Percentiles rank a stretch among this genome's conserved stretches.
Conservation (phyloP, 2,888 invertebrate genomes). For the Stomorhina lunata region DNA sequence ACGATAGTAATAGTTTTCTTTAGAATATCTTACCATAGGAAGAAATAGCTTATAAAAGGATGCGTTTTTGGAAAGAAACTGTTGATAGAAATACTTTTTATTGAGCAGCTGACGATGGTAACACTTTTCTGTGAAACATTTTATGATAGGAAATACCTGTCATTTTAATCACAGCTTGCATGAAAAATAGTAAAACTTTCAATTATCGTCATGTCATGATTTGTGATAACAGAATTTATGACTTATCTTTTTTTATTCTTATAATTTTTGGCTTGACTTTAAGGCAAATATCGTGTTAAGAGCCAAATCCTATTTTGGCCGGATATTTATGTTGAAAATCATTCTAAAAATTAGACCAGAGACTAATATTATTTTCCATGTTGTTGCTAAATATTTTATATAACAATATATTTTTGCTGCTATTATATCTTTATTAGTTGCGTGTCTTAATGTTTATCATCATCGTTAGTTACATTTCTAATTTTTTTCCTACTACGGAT, state of each 20-base stretch:
- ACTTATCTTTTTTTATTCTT: background rate
- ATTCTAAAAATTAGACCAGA: background rate
- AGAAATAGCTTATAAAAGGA: too few relatives aligned
- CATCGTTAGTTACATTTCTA: constrained; percentile 23
- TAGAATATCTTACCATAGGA: too few relatives aligned
- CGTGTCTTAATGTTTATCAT: constrained; percentile 45
- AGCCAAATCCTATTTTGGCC: background rate
- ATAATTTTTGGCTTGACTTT: background rate
- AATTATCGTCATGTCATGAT: too few relatives aligned
- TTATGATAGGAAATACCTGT: too few relatives aligned
- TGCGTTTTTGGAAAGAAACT: too few relatives aligned
- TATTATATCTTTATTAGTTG: constrained; percentile 17
- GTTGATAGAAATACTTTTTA: too few relatives aligned
- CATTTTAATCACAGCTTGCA: too few relatives aligned
- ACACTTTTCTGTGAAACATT: too few relatives aligned
- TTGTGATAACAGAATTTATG: too few relatives aligned
- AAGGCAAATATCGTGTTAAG: constrained; percentile 17
- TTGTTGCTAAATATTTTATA: background rate
- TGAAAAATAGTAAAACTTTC: too few relatives aligned
- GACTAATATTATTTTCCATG: background rate
- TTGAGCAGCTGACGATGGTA: too few relatives aligned
- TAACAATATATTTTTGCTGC: background rate
- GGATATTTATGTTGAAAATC: background rate
- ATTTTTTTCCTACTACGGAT: background rate
- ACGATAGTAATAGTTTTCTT: too few relatives aligned